phyloP scores from a whole-genome alignment of 1,140 invertebrate genomes.

The Lysiphlebus fabarum region DNA sequence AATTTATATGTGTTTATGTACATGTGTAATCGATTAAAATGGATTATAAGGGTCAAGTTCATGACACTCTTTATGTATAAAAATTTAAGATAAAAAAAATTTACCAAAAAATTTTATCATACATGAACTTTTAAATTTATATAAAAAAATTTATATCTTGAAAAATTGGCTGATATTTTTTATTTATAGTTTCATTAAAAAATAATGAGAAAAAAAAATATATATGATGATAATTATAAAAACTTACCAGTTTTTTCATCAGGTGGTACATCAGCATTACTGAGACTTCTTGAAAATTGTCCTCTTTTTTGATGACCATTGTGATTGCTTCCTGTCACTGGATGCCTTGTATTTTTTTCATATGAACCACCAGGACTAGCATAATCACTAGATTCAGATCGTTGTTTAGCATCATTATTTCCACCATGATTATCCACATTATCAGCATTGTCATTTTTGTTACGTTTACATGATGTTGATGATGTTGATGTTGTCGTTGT shows the following conservation, averaged over 20 bases:
- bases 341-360: conserved; percentile 47
- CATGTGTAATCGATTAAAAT: conserved; percentile 17
- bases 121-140: conserved; percentile 11
- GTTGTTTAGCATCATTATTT: conserved; percentile 37
- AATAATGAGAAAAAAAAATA: conserved; percentile 5
- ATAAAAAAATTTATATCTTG: background rate
- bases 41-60: conserved; percentile 22
- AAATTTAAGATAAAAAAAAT: background rate
- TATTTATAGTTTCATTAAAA: background rate
- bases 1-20: no score
- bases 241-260: conserved; percentile 80
- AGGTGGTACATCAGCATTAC: conserved; percentile 73
- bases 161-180: background rate
- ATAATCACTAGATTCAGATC: conserved; percentile 52
- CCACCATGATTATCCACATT: background rate
- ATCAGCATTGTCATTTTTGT: conserved; percentile 7
- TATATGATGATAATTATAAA: conserved; percentile 10
- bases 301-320: conserved; percentile 58
- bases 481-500: no score
- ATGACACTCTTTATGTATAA: conserved; percentile 18
- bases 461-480: no score
- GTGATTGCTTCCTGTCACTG: conserved; percentile 38
- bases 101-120: background rate
- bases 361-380: conserved; percentile 48
- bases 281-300: conserved; percentile 77